Conservation (phyloP, 2,888 invertebrate species). For the Chrysina gloriosa region DNA sequence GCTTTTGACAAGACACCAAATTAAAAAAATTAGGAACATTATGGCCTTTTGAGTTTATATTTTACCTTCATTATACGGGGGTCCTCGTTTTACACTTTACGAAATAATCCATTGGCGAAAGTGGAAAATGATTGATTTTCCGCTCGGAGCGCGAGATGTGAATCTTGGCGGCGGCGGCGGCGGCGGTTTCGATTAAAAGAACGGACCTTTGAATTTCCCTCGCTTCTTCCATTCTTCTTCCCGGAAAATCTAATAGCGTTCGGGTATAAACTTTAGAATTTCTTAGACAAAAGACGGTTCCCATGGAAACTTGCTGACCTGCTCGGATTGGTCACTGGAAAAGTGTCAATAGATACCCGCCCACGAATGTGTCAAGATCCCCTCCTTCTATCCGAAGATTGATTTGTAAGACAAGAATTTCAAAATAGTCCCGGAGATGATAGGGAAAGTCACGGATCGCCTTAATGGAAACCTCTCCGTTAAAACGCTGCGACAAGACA, state of each 20-base stretch:
- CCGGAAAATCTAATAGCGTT: slow-evolving; percentile 14
- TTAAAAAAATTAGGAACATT: too few relatives aligned
- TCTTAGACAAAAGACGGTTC: slow-evolving; percentile 55
- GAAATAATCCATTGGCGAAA: not conserved
- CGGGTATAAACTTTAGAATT: slow-evolving; percentile 50
- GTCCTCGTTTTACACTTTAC: not conserved
- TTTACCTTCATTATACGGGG: not conserved
- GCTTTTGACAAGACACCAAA: not conserved
- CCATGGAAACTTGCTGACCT: slow-evolving; percentile 56
- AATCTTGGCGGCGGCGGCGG: too few relatives aligned
- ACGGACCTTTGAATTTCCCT: not conserved
- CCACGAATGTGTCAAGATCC: slow-evolving; percentile 50
- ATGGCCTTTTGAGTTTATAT: not conserved
- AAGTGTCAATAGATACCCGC: slow-evolving; percentile 56
- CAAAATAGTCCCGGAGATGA: slow-evolving; percentile 20
- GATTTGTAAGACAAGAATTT: slow-evolving; percentile 44
- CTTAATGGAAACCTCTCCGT: not conserved
- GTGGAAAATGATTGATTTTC: not conserved
- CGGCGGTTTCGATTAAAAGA: not conserved
- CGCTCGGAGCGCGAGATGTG: not conserved
- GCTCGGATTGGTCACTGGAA: slow-evolving; percentile 56
- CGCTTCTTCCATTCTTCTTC: too few relatives aligned
- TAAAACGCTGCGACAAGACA: not conserved
- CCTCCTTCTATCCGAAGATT: slow-evolving; percentile 47
- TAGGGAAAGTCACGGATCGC: not conserved